Percentiles rank a stretch among this genome's conserved stretches.
Evolutionary conservation across 2,113 vertebrate species (phyloP).

Genomic region (Brachypodius melanocephalos): DNA sequence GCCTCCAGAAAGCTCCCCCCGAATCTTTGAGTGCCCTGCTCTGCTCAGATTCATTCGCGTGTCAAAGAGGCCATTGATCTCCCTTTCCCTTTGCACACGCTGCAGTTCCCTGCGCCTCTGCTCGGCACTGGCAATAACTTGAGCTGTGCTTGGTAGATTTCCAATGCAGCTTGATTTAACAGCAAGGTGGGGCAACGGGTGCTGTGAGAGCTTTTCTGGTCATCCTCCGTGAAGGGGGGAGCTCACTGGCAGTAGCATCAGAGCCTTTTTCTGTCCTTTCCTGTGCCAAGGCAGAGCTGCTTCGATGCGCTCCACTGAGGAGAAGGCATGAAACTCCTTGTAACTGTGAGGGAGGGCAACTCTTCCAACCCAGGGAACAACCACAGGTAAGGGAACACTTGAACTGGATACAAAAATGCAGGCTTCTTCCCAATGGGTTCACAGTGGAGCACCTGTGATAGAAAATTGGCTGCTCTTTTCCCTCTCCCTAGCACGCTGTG

Average conservation of each 20-base stretch:
- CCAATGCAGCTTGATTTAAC: neutral
- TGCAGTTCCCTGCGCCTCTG: rapidly evolving
- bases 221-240: neutral
- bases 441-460: neutral
- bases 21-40: neutral
- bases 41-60: neutral
- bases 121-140: neutral
- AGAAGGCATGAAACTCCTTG: neutral
- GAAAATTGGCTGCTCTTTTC: neutral
- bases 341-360: neutral
- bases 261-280: neutral
- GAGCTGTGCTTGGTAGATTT: neutral
- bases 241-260: rapidly evolving
- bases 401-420: neutral
- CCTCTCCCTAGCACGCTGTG: neutral
- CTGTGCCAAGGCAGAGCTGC: neutral
- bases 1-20: neutral
- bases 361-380: neutral
- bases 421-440: neutral
- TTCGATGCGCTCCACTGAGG: rapidly evolving
- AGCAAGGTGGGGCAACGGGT: rapidly evolving
- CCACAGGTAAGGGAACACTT: neutral
- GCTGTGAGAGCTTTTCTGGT: neutral
- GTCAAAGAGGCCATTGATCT: rapidly evolving
- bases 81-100: rapidly evolving